Evolutionary conservation across 2,113 vertebrate genomes (phyloP).

Genomic region (Syrrhaptes paradoxus): DNA sequence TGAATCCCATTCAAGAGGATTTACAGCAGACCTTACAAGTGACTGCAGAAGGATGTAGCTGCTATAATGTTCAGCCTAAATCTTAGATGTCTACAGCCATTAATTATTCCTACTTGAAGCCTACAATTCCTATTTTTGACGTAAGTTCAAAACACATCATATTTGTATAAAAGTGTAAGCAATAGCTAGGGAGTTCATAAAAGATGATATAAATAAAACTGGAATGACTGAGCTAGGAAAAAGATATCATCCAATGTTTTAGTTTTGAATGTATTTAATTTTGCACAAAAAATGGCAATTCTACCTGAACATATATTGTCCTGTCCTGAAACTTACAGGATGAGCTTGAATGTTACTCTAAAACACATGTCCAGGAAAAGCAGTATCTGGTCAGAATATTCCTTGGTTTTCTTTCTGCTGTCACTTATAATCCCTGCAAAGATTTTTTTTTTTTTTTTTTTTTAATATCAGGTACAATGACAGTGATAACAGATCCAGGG

Average conservation of each 20-base stretch:
- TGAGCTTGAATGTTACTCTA: neutral
- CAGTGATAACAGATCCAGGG: neutral
- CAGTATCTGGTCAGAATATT: neutral
- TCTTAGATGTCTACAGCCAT: neutral
- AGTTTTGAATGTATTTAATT: neutral
- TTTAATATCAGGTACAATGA: neutral
- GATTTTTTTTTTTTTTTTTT: neutral
- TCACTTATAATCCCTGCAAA: neutral
- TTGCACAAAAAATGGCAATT: neutral
- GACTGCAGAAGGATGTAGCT: neutral
- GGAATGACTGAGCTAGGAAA: neutral
- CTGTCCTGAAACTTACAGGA: neutral
- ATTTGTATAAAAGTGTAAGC: neutral
- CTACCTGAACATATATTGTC: neutral
- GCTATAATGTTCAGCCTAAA: neutral
- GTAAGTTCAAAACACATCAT: neutral
- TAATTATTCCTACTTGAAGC: neutral
- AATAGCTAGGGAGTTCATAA: neutral
- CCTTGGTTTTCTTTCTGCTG: neutral
- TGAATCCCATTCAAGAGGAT: neutral
- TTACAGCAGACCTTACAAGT: neutral
- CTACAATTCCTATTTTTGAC: neutral
- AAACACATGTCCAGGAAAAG: neutral
- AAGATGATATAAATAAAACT: neutral
- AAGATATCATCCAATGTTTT: neutral